Evolutionary conservation across 2,797 vertebrate species (phyloP).

Genomic region (Sus cebifrons): DNA sequence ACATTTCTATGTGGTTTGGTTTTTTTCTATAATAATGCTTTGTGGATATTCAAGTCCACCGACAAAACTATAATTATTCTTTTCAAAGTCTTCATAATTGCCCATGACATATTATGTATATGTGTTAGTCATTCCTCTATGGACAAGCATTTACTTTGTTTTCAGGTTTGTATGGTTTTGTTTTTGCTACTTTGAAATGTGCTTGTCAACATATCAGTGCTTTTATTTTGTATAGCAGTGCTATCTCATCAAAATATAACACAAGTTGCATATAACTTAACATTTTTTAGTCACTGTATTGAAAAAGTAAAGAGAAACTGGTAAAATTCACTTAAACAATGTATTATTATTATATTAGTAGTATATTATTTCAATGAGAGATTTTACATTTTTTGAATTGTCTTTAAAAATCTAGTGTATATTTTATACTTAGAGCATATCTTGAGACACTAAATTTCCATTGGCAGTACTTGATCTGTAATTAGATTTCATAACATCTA

Average conservation of each 20-base stretch:
- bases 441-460: not conserved
- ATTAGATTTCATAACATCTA: slow-evolving; percentile 32
- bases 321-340: slow-evolving; percentile 36
- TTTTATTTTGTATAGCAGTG: slow-evolving; percentile 11
- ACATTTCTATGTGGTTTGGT: not conserved
- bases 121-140: not conserved
- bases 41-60: not conserved
- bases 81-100: not conserved
- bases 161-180: not conserved
- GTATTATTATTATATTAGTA: not conserved
- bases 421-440: not conserved
- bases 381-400: slow-evolving; percentile 8
- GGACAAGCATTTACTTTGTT: not conserved
- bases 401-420: not conserved
- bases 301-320: not conserved
- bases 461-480: not conserved
- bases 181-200: not conserved
- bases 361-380: not conserved
- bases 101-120: not conserved
- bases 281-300: not conserved
- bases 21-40: not conserved
- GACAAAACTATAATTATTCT: not conserved
- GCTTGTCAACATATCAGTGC: not conserved
- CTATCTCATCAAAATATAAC: not conserved
- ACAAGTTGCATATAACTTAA: not conserved